Conservation (phyloP, 1,140 invertebrate species). For the Macrobrachium nipponense region DNA sequence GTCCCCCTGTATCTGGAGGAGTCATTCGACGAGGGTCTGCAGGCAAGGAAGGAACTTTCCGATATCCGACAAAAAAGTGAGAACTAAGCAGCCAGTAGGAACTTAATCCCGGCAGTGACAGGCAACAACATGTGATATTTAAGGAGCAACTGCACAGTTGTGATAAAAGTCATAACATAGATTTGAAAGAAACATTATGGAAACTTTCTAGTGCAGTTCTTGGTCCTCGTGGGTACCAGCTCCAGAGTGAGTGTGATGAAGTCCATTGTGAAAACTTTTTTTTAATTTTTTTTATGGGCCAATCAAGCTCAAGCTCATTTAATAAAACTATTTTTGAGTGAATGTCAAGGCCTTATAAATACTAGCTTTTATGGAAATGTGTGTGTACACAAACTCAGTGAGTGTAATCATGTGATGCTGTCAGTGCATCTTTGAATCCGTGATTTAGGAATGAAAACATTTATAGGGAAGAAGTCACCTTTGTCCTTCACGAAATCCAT, state of each 20-base stretch:
- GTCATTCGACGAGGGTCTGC: constrained; percentile 52
- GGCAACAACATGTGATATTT: constrained; percentile 40
- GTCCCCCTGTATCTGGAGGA: constrained; percentile 54
- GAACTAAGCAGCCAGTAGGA: constrained; percentile 5
- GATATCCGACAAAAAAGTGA: constrained; percentile 53
- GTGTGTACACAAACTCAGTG: background rate
- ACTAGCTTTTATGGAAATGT: constrained; percentile 46
- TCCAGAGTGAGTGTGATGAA: constrained; percentile 19
- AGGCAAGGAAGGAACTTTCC: constrained; percentile 52
- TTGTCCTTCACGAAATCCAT: too few relatives aligned
- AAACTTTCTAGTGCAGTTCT: constrained; percentile 19
- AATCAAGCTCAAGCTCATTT: constrained; percentile 44
- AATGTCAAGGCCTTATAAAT: constrained; percentile 54
- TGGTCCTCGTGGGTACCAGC: background rate
- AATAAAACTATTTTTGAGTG: constrained; percentile 13
- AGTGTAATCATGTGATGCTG: constrained; percentile 32
- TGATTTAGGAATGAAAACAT: background rate
- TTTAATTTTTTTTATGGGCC: background rate
- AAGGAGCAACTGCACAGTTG: constrained; percentile 24
- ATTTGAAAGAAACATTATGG: constrained; percentile 15
- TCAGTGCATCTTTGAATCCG: background rate
- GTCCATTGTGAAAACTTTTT: constrained; percentile 26
- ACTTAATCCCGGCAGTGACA: constrained; percentile 26
- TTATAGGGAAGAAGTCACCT: too few relatives aligned
- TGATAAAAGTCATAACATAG: constrained; percentile 32